A percentile compares a stretch with the other conserved stretches of the same genome.
Evolutionary conservation across 2,113 vertebrate species (phyloP).

Genomic region (Scalopus aquaticus): DNA sequence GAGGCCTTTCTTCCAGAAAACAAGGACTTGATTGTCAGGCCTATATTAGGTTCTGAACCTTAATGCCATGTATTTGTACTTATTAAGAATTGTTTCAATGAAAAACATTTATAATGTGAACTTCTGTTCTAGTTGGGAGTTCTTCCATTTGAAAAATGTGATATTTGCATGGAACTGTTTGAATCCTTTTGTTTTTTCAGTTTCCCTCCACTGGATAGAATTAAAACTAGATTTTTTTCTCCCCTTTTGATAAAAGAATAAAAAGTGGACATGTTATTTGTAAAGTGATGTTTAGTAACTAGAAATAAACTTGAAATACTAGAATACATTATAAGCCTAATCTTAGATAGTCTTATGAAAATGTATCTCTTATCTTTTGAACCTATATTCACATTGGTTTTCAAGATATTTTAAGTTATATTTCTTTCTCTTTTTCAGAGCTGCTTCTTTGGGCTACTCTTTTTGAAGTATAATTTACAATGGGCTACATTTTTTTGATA

Average conservation of each 20-base stretch:
- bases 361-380: conserved; percentile 73
- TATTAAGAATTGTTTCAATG: conserved; percentile 74
- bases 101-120: conserved; percentile 70
- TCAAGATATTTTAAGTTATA: conserved; percentile 81
- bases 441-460: conserved; percentile 65
- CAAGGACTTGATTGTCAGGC: conserved; percentile 60
- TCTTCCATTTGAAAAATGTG: conserved; percentile 74
- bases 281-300: conserved; percentile 78
- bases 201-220: conserved; percentile 56
- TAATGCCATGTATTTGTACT: conserved; percentile 74
- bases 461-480: conserved; percentile 60
- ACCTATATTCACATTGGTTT: conserved; percentile 62
- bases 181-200: conserved; percentile 63
- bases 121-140: conserved; percentile 59
- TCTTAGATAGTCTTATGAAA: conserved; percentile 65
- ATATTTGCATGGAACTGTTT: conserved; percentile 68
- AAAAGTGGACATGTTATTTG: conserved; percentile 73
- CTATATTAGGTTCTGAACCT: conserved; percentile 75
- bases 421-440: conserved; percentile 78
- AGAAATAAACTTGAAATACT: conserved; percentile 75
- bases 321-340: conserved; percentile 61
- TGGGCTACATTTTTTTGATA: conserved; percentile 6
- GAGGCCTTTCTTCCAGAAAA: conserved; percentile 76
- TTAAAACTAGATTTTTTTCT: conserved; percentile 58
- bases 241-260: conserved; percentile 76